phyloP scores from a whole-genome alignment of 2,113 vertebrate genomes.

The Danio rerio region GRCz12tu NC_133196.1:20014501-20015000 shows the following conservation, averaged over 20 bases:
- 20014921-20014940: neutral
- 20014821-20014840: conserved; percentile 52
- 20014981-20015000: neutral
- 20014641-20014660: conserved; percentile 2
- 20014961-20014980: too few relatives aligned
- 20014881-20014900: neutral
- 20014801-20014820: conserved; percentile 27
- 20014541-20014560: neutral
- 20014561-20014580: conserved; percentile 11
- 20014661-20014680: conserved; percentile 36
- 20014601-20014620: conserved; percentile 3
- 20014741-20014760: conserved; percentile 17
- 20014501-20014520: neutral
- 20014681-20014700: conserved; percentile 11
- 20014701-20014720: conserved; percentile 17
- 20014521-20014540: neutral
- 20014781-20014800: conserved; percentile 10
- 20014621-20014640: neutral
- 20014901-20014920: conserved; percentile 17
- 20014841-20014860: conserved; percentile 28
- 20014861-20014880: neutral
- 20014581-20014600: neutral
- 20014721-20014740: conserved; percentile 46
- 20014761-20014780: conserved; percentile 44
- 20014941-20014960: neutral